Evolutionary conservation across 2,888 invertebrate genomes (phyloP).

Genomic region (Campoletis raptor): DNA sequence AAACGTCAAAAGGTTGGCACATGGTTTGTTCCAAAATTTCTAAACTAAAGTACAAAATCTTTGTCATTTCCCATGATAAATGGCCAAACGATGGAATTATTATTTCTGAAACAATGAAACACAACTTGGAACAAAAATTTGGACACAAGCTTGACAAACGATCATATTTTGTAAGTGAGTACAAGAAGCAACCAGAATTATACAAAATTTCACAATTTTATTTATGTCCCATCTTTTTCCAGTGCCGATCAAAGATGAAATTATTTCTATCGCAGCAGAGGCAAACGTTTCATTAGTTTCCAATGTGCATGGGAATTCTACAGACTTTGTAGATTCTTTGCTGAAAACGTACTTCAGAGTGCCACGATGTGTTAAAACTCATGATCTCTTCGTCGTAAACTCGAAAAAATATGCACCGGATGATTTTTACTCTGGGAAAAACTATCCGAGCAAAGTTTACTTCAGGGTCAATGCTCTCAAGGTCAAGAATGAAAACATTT

Average conservation of each 20-base stretch:
- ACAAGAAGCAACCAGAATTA: constrained; percentile 35
- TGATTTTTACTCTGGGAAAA: constrained; percentile 79
- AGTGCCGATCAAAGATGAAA: constrained; percentile 73
- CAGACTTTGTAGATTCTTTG: constrained; percentile 86
- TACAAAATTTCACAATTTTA: constrained; percentile 3
- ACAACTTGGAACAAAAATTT: constrained; percentile 76
- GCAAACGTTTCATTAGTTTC: constrained; percentile 78
- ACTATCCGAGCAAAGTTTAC: constrained; percentile 77
- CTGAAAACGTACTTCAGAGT: constrained; percentile 89
- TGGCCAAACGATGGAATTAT: constrained; percentile 70
- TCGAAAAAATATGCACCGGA: constrained; percentile 85
- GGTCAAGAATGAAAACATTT: constrained; percentile 57
- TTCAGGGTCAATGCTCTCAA: constrained; percentile 84
- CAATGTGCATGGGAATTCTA: constrained; percentile 74
- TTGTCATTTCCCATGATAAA: constrained; percentile 70
- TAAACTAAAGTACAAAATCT: constrained; percentile 78
- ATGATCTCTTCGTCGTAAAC: constrained; percentile 89
- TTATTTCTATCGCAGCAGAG: constrained; percentile 73
- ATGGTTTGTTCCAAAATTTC: constrained; percentile 74
- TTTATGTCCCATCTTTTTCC: constrained; percentile 42
- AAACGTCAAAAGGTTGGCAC: constrained; percentile 50
- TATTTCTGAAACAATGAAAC: constrained; percentile 77
- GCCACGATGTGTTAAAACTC: constrained; percentile 88
- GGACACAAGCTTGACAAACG: constrained; percentile 58
- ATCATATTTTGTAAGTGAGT: constrained; percentile 79